Percentiles rank a stretch among this genome's conserved stretches.
Evolutionary conservation across 2,113 vertebrate species (phyloP).

Genomic region (Apodemus sylvaticus): DNA sequence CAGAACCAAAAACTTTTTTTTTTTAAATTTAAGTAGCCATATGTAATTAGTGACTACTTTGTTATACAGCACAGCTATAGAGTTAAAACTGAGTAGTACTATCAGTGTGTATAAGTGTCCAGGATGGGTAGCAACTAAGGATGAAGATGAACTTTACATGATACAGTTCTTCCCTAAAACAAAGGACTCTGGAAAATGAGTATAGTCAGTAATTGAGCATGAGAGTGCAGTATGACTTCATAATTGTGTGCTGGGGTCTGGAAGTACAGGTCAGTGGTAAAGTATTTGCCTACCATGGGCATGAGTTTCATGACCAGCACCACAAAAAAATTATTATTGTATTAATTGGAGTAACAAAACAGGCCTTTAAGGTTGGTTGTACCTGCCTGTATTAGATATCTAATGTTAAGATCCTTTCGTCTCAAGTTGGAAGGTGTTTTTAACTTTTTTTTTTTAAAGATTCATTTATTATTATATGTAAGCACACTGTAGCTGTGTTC

Average conservation of each 20-base stretch:
- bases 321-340: background rate
- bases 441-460: too few relatives aligned
- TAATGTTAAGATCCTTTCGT: background rate
- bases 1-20: background rate
- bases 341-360: background rate
- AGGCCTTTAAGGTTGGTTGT: background rate
- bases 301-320: background rate
- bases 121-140: background rate
- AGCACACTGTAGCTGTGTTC: too few relatives aligned
- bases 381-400: background rate
- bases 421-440: background rate
- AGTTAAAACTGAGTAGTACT: background rate
- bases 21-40: background rate
- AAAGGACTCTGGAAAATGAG: background rate
- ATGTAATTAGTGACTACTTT: background rate
- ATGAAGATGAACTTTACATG: background rate
- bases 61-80: background rate
- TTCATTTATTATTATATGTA: too few relatives aligned
- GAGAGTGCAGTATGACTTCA: background rate
- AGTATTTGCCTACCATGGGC: background rate
- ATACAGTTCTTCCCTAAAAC: background rate
- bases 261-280: background rate
- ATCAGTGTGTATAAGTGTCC: background rate
- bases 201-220: background rate
- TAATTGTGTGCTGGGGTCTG: background rate